Conservation (phyloP, 2,888 invertebrate genomes). For the Terebella lapidaria region DNA sequence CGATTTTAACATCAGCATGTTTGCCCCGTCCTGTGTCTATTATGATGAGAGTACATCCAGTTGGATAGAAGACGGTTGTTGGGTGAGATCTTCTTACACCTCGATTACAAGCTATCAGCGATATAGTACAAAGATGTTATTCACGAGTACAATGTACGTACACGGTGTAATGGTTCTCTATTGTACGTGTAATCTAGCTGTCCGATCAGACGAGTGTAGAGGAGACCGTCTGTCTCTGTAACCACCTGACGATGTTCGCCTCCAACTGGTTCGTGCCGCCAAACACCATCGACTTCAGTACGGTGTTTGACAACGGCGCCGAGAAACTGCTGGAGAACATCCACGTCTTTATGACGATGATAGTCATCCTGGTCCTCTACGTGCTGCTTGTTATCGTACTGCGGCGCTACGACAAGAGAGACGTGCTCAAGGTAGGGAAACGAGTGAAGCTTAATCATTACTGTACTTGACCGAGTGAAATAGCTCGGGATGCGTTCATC, state of each 20-base stretch:
- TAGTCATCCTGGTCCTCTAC: constrained; percentile 38
- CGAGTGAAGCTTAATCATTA: background rate
- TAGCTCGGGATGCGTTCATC: background rate
- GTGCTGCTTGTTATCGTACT: constrained; percentile 44
- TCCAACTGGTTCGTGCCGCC: constrained; percentile 47
- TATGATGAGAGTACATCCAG: no score
- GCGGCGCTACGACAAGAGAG: constrained; percentile 44
- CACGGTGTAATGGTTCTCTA: no score
- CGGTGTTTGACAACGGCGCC: constrained; percentile 46
- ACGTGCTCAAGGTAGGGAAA: constrained; percentile 34
- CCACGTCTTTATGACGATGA: constrained; percentile 49
- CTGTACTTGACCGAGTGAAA: background rate
- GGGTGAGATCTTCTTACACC: no score
- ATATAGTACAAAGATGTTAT: no score
- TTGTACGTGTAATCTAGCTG: background rate
- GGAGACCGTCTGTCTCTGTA: constrained; percentile 4
- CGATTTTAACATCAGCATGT: no score
- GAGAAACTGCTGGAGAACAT: constrained; percentile 47
- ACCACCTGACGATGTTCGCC: constrained; percentile 25
- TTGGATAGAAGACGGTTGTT: no score
- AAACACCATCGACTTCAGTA: constrained; percentile 50
- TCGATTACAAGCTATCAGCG: no score
- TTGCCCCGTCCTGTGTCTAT: no score
- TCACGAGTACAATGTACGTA: no score
- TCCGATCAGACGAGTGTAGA: background rate